Evolutionary conservation across 1,140 invertebrate species (phyloP).

Genomic region (Drosophila busckii): DNA sequence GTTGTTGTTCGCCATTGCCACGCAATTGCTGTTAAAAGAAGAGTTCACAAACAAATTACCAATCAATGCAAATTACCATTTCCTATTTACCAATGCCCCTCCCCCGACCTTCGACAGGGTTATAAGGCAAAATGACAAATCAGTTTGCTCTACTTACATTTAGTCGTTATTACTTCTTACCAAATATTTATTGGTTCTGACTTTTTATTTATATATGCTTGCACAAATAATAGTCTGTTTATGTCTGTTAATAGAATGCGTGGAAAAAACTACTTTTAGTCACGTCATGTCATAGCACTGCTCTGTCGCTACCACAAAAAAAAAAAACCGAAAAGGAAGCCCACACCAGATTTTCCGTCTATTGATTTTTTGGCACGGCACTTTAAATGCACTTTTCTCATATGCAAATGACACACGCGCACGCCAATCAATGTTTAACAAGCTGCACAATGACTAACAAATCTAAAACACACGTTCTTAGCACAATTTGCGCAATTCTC

Average conservation of each 20-base stretch:
- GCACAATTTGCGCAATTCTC: constrained; percentile 26
- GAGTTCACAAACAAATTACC: constrained; percentile 42
- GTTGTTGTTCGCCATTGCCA: constrained; percentile 92
- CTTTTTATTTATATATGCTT: constrained; percentile 60
- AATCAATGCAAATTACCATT: constrained; percentile 54
- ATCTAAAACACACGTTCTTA: constrained; percentile 3
- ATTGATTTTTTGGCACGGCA: constrained; percentile 51
- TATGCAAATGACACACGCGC: constrained; percentile 26
- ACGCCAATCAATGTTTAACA: not conserved
- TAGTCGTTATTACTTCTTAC: constrained; percentile 29
- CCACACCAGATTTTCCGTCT: constrained; percentile 41
- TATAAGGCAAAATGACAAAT: constrained; percentile 22
- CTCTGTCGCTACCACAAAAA: constrained; percentile 15
- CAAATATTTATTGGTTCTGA: constrained; percentile 37
- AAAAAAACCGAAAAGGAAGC: too few relatives aligned
- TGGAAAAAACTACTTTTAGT: constrained; percentile 62
- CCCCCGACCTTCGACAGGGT: not conserved
- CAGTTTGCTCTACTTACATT: constrained; percentile 56
- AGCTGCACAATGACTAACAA: not conserved
- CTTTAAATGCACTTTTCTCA: constrained; percentile 51
- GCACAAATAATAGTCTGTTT: constrained; percentile 58
- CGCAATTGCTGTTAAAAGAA: constrained; percentile 52
- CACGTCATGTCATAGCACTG: constrained; percentile 56
- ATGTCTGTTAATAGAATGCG: constrained; percentile 58
- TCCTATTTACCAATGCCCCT: constrained; percentile 2